A percentile compares a stretch with the other conserved stretches of the same genome.
Evolutionary conservation across 2,797 vertebrate species (phyloP).

Genomic region (Acrossocheilus wenchowensis): DNA sequence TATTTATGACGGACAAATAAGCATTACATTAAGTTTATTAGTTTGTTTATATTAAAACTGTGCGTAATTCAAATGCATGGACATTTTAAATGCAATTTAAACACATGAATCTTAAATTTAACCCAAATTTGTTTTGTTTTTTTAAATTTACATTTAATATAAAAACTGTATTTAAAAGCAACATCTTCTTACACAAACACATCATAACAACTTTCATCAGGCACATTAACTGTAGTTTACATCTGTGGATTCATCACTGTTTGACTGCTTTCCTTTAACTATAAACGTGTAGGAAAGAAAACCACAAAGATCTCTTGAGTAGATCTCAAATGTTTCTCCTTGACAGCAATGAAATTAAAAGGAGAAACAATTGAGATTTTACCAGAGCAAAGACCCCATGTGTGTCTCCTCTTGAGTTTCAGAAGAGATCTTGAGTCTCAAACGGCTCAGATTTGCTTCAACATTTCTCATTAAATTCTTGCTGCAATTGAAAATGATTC

Average conservation of each 20-base stretch:
- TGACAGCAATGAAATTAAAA: not conserved
- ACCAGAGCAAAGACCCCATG: not conserved
- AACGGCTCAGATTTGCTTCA: not conserved
- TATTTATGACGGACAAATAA: not conserved
- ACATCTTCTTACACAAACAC: not conserved
- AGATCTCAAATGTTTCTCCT: too few relatives aligned
- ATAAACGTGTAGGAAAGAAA: not conserved
- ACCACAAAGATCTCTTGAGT: not conserved
- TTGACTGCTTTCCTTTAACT: not conserved
- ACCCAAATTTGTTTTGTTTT: not conserved
- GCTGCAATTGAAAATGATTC: not conserved
- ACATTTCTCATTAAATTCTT: not conserved
- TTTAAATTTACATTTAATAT: not conserved
- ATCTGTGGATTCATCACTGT: not conserved
- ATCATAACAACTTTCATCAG: not conserved
- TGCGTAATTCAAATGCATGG: not conserved
- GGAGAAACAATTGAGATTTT: not conserved
- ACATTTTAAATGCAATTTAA: not conserved
- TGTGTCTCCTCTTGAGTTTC: not conserved
- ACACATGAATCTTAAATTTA: not conserved
- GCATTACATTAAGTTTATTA: not conserved
- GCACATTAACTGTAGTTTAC: not conserved
- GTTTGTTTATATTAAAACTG: not conserved
- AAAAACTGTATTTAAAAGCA: not conserved
- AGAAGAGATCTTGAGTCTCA: not conserved